A percentile compares a stretch with the other conserved stretches of the same genome.
These are phyloP conservation scores for Oikopleura vanhoeffeni DNA, from an alignment of 23 tunicate genomes.

Conservation along the genomic window DNA sequence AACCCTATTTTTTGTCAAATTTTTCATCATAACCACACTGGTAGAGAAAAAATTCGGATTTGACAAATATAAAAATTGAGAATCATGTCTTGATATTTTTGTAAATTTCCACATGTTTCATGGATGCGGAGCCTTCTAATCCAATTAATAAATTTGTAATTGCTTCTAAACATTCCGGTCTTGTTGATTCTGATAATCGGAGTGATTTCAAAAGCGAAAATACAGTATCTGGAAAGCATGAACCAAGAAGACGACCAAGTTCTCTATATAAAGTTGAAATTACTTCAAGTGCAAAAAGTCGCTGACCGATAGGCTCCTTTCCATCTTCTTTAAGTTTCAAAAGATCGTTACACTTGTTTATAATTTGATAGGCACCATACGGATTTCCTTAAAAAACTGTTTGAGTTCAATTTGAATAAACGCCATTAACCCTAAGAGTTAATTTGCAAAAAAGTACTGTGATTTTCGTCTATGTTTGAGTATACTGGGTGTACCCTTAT, in stretches of 20 bases:
- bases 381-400: too few relatives aligned
- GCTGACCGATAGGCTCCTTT: neutral
- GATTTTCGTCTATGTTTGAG: too few relatives aligned
- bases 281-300: neutral
- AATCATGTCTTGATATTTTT: slow-evolving; percentile 46
- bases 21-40: too few relatives aligned
- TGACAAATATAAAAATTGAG: too few relatives aligned
- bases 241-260: neutral
- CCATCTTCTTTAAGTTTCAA: neutral
- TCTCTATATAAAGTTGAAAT: neutral
- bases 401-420: too few relatives aligned
- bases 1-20: too few relatives aligned
- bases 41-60: too few relatives aligned
- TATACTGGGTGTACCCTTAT: too few relatives aligned
- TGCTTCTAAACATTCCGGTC: slow-evolving; percentile 62
- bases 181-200: slow-evolving; percentile 14
- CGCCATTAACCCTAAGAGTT: too few relatives aligned
- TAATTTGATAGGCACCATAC: neutral
- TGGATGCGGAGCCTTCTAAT: slow-evolving; percentile 51
- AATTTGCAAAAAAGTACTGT: too few relatives aligned
- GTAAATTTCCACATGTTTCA: slow-evolving; percentile 76
- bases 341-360: neutral
- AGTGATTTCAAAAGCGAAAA: neutral
- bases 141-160: slow-evolving; percentile 34
- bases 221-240: neutral